These are phyloP conservation scores for Microdon myrmicae DNA, from an alignment of 2,888 invertebrate species.

Conservation along the genomic window DNA sequence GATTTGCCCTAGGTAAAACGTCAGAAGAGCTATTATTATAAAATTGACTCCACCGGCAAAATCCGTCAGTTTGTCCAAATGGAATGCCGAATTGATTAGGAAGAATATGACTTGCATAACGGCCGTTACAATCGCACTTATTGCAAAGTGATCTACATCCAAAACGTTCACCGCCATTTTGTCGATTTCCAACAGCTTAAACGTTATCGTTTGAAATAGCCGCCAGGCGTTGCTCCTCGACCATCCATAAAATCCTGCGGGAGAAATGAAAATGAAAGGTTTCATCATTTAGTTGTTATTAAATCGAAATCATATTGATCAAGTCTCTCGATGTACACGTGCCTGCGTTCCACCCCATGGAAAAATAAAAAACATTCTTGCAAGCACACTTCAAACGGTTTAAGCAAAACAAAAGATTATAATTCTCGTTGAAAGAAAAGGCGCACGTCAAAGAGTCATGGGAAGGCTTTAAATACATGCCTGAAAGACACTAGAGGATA, in stretches of 20 bases:
- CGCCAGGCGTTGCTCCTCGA: neutral
- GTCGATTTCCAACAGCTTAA: neutral
- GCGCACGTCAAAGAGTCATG: constrained; percentile 22
- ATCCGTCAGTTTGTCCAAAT: constrained; percentile 91
- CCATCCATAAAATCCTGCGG: neutral
- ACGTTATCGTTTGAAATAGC: constrained; percentile 25
- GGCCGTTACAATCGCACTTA: constrained; percentile 86
- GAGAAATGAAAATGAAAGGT: neutral
- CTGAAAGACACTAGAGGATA: constrained; percentile 13
- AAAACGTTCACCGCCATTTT: constrained; percentile 69
- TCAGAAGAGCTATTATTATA: constrained; percentile 86
- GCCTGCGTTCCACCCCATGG: constrained; percentile 8
- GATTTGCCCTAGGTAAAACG: constrained; percentile 86
- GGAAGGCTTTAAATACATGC: constrained; percentile 24
- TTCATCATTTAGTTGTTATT: constrained; percentile 3
- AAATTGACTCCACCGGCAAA: constrained; percentile 95
- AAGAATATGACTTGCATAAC: constrained; percentile 90
- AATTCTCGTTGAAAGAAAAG: constrained; percentile 25
- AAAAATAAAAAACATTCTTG: constrained; percentile 7
- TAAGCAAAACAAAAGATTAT: constrained; percentile 20
- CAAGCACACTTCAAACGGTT: constrained; percentile 17
- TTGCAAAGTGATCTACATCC: constrained; percentile 86
- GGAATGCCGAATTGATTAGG: constrained; percentile 83
- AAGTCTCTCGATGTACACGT: neutral
- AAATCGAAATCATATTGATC: neutral